Conservation (phyloP, 2,797 vertebrate species). For the Myotis daubentonii region DNA sequence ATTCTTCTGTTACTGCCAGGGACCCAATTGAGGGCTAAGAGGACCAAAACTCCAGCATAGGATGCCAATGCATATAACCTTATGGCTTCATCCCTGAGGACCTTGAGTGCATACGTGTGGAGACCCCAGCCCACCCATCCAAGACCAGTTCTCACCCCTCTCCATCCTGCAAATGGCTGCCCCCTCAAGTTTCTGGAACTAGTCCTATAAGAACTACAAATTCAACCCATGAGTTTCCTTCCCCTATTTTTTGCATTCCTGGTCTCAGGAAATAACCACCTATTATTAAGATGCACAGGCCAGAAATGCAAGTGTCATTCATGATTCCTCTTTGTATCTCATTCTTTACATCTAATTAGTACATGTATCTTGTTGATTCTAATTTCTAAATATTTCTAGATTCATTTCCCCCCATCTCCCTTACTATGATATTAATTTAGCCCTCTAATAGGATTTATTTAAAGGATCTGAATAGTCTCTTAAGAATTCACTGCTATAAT, state of each 20-base stretch:
- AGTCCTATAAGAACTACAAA: not conserved
- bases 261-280: not conserved
- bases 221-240: not conserved
- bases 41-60: slow-evolving; percentile 38
- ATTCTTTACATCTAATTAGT: not conserved
- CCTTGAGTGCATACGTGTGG: fast-evolving
- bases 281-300: not conserved
- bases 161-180: not conserved
- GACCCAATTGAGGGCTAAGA: slow-evolving; percentile 41
- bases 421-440: not conserved
- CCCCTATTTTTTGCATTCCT: not conserved
- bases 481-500: not conserved
- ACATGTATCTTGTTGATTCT: not conserved
- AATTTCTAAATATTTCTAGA: slow-evolving; percentile 1
- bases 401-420: not conserved
- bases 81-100: not conserved
- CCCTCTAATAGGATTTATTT: not conserved
- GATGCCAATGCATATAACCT: slow-evolving; percentile 66
- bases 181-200: not conserved
- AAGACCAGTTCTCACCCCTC: not conserved
- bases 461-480: slow-evolving; percentile 27
- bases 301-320: not conserved
- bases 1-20: not conserved
- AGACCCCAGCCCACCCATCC: not conserved
- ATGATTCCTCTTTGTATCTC: not conserved